Conservation (phyloP, 2,113 vertebrate genomes). For the Pollimyrus isidori region DNA sequence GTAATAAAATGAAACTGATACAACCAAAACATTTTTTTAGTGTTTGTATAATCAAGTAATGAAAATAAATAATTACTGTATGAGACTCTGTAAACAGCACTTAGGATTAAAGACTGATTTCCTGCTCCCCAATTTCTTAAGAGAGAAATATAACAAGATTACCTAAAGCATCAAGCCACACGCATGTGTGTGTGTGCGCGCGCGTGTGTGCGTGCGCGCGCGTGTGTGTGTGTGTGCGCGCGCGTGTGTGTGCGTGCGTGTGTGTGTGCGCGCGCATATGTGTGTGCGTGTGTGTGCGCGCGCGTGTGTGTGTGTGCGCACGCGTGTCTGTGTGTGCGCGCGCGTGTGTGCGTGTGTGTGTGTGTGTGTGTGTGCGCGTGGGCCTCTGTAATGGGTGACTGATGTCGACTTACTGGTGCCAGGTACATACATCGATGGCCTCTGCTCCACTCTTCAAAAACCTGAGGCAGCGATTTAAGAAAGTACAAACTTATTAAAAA, state of each 20-base stretch:
- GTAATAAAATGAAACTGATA: background rate
- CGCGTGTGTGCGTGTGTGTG: background rate
- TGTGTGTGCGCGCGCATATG: too few species aligned
- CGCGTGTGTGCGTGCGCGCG: background rate
- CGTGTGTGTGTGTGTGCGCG: background rate
- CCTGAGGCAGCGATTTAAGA: constrained; percentile 48
- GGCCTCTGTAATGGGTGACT: background rate
- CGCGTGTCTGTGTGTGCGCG: too few species aligned
- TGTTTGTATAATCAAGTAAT: background rate
- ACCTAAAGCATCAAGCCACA: background rate
- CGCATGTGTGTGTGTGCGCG: background rate
- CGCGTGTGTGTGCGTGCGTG: too few species aligned
- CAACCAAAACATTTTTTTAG: background rate
- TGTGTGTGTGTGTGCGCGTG: background rate
- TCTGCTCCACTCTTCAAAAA: constrained; percentile 74
- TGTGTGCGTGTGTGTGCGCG: too few species aligned
- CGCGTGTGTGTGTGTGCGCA: too few species aligned
- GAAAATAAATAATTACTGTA: background rate
- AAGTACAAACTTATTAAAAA: background rate
- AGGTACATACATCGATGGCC: constrained; percentile 74
- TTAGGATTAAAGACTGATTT: background rate
- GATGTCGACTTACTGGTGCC: constrained; percentile 81
- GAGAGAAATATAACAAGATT: background rate
- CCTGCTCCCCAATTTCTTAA: background rate
- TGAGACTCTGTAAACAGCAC: background rate